Evolutionary conservation across 2,888 invertebrate species (phyloP), one percentile per base, ranked within the genome.

Genomic region (Drosophila anomalipes): DNA sequence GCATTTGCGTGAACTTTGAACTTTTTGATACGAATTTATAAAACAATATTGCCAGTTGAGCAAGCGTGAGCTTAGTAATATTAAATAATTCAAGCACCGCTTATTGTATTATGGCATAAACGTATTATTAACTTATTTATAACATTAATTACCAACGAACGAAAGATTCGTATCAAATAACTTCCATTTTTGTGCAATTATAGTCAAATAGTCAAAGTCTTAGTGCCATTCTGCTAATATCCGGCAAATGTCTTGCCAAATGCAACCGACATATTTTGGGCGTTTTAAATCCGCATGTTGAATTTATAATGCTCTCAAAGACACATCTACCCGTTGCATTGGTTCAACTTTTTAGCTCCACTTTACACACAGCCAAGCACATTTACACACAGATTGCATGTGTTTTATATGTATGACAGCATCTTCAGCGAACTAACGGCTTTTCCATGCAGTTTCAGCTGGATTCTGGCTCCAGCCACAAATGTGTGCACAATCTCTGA

Each of bases 371-470:
- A 72, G 30, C 14, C 28, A 39, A 28, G 19, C 30, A 52, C 54
- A 52, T 12, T 53, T 19, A 68, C 26, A 56, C 33, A 35, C 12
- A 28, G 32, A 47, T 16, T 47, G 47, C 16, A 26, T 64, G 52
- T 49, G 53, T 37, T 37, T 54, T 51, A 22, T 16, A 26, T 47
- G 47, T 47, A 19, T 47, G 16, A 16, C 47, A 47, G 41, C 74
- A 84, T 84, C 85, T 82, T 84, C 71, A 71, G 78, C 59, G 57
- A 84, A 82, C 83, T 74, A 47, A 47, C 16, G 26, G 16, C 47
- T 79, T 77, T 75, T 66, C 64, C 73, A 67, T 84, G 79, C 86
- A 83, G 70, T 86, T 83, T 83, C 74, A 84, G 39, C 49, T 51
- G 37, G 33, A 70, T 85, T 79, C 77, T 67, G 73, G 82, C 89